A percentile compares a stretch with the other conserved stretches of the same genome.
Evolutionary conservation across 2,113 vertebrate genomes (phyloP).

Genomic region (Rostratula benghalensis): DNA sequence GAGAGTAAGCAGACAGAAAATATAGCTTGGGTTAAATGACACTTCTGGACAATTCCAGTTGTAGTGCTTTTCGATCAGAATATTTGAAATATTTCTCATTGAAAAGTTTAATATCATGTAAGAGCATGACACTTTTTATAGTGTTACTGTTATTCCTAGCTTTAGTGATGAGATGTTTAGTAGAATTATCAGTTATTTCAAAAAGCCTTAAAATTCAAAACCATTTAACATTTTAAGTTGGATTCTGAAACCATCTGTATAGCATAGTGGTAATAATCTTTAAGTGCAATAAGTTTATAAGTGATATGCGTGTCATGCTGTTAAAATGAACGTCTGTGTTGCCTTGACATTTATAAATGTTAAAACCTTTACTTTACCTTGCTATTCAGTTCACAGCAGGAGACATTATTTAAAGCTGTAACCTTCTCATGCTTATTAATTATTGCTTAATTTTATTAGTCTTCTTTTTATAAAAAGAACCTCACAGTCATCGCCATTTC

Average conservation of each 20-base stretch:
- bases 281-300: neutral
- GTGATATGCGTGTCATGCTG: neutral
- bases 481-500: neutral
- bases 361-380: constrained; percentile 48
- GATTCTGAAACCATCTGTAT: neutral
- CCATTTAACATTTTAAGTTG: neutral
- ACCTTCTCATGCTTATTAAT: neutral
- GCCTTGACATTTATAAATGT: constrained; percentile 49
- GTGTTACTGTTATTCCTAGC: neutral
- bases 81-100: neutral
- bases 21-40: neutral
- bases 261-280: neutral
- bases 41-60: neutral
- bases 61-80: constrained; percentile 8
- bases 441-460: constrained; percentile 46
- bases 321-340: constrained; percentile 18
- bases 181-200: constrained; percentile 20
- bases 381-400: constrained; percentile 22
- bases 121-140: neutral
- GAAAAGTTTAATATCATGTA: neutral
- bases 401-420: constrained; percentile 14
- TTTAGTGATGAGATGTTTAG: neutral
- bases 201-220: neutral
- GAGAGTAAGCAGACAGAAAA: constrained; percentile 16
- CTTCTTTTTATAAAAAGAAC: constrained; percentile 5